phyloP scores from a whole-genome alignment of 2,797 vertebrate genomes.

The Paguma larvata region DNA sequence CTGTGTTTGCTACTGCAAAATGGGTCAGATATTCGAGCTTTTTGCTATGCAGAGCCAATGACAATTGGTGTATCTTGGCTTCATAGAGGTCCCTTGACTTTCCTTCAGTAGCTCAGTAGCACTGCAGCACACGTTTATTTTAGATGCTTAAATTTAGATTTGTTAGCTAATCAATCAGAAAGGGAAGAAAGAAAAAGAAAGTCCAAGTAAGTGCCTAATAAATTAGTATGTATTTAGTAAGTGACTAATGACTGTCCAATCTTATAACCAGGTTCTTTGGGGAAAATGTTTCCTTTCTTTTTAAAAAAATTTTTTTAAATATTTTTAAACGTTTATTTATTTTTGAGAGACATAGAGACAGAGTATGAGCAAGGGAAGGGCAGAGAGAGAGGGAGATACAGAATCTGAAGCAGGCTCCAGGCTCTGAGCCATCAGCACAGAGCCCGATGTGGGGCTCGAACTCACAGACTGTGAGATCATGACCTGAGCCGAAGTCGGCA shows the following conservation, averaged over 20 bases:
- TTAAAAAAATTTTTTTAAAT: too few species aligned
- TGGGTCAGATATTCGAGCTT: not conserved
- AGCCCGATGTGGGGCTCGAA: too few species aligned
- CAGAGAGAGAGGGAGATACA: too few species aligned
- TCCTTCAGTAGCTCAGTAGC: not conserved
- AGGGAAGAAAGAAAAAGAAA: not conserved
- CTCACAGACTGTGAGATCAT: too few species aligned
- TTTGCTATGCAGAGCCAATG: not conserved
- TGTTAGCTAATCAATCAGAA: slow-evolving; percentile 22
- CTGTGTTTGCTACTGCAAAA: not conserved
- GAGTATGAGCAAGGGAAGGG: too few species aligned
- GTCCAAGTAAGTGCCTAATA: not conserved
- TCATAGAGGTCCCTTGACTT: not conserved
- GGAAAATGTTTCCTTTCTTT: not conserved
- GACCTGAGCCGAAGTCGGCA: too few species aligned
- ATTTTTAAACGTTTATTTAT: too few species aligned
- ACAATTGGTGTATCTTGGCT: not conserved
- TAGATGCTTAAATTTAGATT: slow-evolving; percentile 17
- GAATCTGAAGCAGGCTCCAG: too few species aligned
- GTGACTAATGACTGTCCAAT: not conserved
- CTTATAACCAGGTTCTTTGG: not conserved
- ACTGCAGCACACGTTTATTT: not conserved
- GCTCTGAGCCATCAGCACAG: too few species aligned
- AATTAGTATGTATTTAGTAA: not conserved
- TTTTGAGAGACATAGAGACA: too few species aligned